Evolutionary conservation across 2,113 vertebrate genomes (phyloP).

Genomic region (Psettodes erumei): DNA sequence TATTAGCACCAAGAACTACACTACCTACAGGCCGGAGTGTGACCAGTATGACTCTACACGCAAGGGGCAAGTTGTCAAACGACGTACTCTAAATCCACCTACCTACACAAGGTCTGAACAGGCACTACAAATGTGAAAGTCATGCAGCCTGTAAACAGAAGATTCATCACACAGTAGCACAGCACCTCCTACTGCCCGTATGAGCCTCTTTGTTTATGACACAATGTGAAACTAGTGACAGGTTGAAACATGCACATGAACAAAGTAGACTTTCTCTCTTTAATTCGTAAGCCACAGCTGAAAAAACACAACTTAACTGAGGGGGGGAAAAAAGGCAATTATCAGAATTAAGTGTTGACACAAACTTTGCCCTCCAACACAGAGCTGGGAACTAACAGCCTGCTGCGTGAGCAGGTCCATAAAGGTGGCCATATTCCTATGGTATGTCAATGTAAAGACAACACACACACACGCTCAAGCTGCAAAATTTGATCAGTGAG

Average conservation of each 20-base stretch:
- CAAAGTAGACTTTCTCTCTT: constrained; percentile 7
- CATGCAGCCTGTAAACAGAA: background rate
- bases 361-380: background rate
- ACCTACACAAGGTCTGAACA: background rate
- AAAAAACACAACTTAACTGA: too few species aligned
- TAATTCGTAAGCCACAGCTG: background rate
- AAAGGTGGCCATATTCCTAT: background rate
- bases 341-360: background rate
- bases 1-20: background rate
- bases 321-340: background rate
- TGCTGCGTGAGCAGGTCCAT: too few species aligned
- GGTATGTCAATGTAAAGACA: background rate
- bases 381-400: background rate
- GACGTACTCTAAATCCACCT: background rate
- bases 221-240: constrained; percentile 44
- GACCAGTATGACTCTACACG: background rate
- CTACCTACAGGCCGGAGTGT: background rate
- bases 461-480: background rate
- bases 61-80: background rate
- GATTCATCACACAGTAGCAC: constrained; percentile 4
- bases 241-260: constrained; percentile 58
- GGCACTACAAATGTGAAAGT: background rate
- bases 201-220: constrained; percentile 16
- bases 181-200: constrained; percentile 61
- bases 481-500: background rate